Evolutionary conservation across 2,113 vertebrate genomes (phyloP).

Genomic region (Alethe castanea): DNA sequence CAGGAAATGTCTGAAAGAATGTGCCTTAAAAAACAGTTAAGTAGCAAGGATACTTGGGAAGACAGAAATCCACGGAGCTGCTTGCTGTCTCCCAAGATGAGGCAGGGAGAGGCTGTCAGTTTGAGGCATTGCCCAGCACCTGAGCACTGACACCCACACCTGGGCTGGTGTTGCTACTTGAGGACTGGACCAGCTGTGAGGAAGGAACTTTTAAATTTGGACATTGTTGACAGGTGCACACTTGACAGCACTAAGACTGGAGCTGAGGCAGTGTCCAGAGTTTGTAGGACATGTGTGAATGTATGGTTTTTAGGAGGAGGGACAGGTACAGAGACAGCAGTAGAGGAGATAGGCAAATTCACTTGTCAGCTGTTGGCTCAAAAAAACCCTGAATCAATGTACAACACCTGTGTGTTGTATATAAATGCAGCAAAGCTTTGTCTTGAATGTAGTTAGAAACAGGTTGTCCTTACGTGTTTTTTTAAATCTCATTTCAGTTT

Average conservation of each 20-base stretch:
- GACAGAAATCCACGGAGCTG: neutral
- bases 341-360: neutral
- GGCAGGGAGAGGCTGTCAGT: neutral
- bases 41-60: neutral
- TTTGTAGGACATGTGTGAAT: fast-evolving
- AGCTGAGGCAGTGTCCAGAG: neutral
- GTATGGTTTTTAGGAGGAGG: neutral
- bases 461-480: neutral
- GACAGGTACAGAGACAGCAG: fast-evolving
- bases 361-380: neutral
- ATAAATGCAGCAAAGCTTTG: neutral
- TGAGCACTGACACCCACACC: neutral
- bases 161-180: fast-evolving
- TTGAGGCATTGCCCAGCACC: neutral
- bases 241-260: fast-evolving
- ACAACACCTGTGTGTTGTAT: neutral
- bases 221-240: neutral
- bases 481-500: neutral
- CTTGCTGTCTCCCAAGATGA: neutral
- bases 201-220: neutral
- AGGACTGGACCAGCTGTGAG: too few species aligned
- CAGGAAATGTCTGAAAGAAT: neutral
- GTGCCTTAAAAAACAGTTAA: neutral
- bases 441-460: neutral
- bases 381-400: neutral